These are phyloP conservation scores for Catostomus latipinnis DNA, from an alignment of 2,797 vertebrate genomes.

Conservation along the genomic window DNA sequence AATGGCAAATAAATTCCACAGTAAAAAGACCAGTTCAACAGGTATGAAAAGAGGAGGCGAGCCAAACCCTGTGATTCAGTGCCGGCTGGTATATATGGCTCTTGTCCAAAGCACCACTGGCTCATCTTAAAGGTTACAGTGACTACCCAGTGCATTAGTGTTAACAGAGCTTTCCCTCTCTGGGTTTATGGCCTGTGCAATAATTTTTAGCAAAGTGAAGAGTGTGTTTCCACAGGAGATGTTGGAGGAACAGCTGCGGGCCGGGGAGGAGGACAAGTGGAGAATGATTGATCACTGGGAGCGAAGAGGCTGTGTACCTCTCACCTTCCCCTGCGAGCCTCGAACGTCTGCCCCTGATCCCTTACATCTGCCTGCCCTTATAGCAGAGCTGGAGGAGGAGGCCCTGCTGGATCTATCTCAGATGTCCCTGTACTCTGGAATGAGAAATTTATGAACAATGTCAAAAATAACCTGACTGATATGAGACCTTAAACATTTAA, in stretches of 20 bases:
- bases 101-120: conserved; percentile 69
- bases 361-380: conserved; percentile 74
- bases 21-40: conserved; percentile 65
- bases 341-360: conserved; percentile 72
- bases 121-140: conserved; percentile 79
- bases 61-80: conserved; percentile 63
- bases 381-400: conserved; percentile 41
- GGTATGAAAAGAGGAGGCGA: conserved; percentile 41
- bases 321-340: conserved; percentile 65
- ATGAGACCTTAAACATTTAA: background rate
- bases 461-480: no score
- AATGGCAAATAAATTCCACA: conserved; percentile 72
- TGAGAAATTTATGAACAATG: conserved; percentile 9
- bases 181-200: conserved; percentile 79
- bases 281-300: conserved; percentile 78
- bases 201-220: conserved; percentile 81
- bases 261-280: conserved; percentile 76
- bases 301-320: conserved; percentile 75
- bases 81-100: conserved; percentile 74
- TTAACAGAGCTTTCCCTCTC: conserved; percentile 78
- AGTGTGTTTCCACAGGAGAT: conserved; percentile 75
- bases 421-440: conserved; percentile 15
- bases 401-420: conserved; percentile 40
- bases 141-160: conserved; percentile 76
- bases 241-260: conserved; percentile 72